Base-by-base conservation (phyloP, 2,797 vertebrate species). In the Eulemur mongoz region DNA sequence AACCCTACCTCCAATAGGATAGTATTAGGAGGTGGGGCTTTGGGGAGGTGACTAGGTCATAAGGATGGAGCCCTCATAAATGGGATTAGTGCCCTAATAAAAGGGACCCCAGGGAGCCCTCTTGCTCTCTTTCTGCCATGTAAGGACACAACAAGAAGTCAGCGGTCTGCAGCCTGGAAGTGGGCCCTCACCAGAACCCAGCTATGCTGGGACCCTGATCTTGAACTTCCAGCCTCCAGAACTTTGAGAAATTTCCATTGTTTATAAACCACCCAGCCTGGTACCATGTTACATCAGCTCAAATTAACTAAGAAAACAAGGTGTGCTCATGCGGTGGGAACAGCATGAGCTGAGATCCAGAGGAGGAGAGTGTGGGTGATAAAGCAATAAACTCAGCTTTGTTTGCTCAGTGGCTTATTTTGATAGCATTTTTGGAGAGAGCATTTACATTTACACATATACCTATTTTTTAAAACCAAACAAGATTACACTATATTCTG, bases 181-280 rank as follows among this genome's bases (percentile, higher is more conserved):
- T 10, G 52, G 20, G 6, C 10, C 11, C 15, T 63, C 1, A 6
- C 76, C 27, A 38, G 57, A 67, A 18, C 27, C 83, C 15, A 32
- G 4, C 32, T 0, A 0, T 8, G 15, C 22, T 12, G 25, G 20
- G 50, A 12, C 43, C 69, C 35, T 17, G 8, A 5, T 17, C 27
- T 27, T 50, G 12, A 27, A 20, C 15, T 38, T 40, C 23, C 22
- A 43, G 52, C 43, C 23, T 50, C 59, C 22, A 10, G 11, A 45
- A 45, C 32, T 11, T 3, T 2, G 40, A 61, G 40, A 45, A 35
- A 15, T 15, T 18, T 15, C 54, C 27, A 20, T 5, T 17, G 18
- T 45, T 45, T 50, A 0, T 27, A 38, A 3, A 4, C 52, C 30
- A 38, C 40, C 59, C 2, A 20, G 20, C 6, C 89, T 38, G 32